Percentiles rank a stretch among this genome's conserved stretches.
These are phyloP conservation scores for Linepithema humile DNA, from an alignment of 1,140 invertebrate genomes.

Conservation along the genomic window DNA sequence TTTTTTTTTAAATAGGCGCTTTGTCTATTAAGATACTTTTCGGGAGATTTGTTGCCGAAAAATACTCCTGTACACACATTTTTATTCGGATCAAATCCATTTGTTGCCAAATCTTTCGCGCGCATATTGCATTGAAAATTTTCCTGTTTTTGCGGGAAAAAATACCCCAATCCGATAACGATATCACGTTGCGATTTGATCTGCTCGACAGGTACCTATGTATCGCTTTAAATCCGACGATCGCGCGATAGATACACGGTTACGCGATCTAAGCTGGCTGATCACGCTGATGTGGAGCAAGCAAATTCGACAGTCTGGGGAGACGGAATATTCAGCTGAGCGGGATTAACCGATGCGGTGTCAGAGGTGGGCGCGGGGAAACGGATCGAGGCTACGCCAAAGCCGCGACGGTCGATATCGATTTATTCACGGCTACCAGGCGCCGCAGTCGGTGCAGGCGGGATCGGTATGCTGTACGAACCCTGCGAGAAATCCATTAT, in stretches of 20 bases:
- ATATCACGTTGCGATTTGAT: neutral
- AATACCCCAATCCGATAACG: conserved; percentile 6
- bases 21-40: too few relatives aligned
- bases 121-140: neutral
- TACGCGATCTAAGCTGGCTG: conserved; percentile 46
- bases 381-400: conserved; percentile 14
- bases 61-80: neutral
- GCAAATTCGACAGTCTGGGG: conserved; percentile 51
- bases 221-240: conserved; percentile 3
- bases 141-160: neutral
- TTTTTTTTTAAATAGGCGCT: too few relatives aligned
- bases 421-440: conserved; percentile 39
- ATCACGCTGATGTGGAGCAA: conserved; percentile 40
- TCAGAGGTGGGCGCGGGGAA: neutral
- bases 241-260: conserved; percentile 20
- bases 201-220: neutral
- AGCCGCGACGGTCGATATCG: conserved; percentile 40
- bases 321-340: conserved; percentile 54
- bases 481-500: conserved; percentile 45
- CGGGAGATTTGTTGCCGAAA: neutral
- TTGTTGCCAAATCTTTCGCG: neutral
- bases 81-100: neutral
- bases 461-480: conserved; percentile 29
- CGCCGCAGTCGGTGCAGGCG: too few relatives aligned
- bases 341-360: conserved; percentile 38